phyloP scores from a whole-genome alignment of 2,113 vertebrate species.

The Charina bottae region DNA sequence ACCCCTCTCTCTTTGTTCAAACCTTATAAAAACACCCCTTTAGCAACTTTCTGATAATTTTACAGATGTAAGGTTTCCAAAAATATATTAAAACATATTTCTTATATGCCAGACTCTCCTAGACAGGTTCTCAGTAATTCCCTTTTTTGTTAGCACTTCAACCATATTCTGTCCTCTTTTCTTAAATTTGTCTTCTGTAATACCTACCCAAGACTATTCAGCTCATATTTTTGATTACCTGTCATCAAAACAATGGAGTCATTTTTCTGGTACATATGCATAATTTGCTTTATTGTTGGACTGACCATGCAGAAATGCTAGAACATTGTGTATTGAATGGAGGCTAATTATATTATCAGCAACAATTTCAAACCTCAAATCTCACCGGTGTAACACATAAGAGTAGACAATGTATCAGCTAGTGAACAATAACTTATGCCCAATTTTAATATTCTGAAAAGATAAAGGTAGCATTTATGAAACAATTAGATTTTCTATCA shows the following conservation, averaged over 20 bases:
- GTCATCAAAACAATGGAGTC: conserved; percentile 6
- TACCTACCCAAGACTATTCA: too few species aligned
- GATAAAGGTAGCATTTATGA: background rate
- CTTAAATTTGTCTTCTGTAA: background rate
- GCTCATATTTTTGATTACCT: background rate
- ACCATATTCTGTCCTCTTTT: background rate
- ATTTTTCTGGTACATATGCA: background rate
- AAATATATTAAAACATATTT: background rate
- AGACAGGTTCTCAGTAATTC: background rate
- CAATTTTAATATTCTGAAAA: background rate
- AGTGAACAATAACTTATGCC: background rate
- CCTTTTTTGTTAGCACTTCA: background rate
- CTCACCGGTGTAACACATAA: background rate
- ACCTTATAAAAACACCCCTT: background rate
- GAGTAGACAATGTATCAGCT: background rate
- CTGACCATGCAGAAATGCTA: background rate
- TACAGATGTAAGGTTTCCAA: background rate
- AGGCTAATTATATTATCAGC: background rate
- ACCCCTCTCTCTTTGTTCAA: background rate
- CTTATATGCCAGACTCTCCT: background rate
- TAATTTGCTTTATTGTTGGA: background rate
- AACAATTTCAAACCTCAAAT: background rate
- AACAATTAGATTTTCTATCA: conserved; percentile 5
- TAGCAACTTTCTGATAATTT: background rate
- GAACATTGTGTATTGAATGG: background rate